Evolutionary conservation across 2,113 vertebrate species (phyloP).

Genomic region (Myrmecophaga tridactyla): DNA sequence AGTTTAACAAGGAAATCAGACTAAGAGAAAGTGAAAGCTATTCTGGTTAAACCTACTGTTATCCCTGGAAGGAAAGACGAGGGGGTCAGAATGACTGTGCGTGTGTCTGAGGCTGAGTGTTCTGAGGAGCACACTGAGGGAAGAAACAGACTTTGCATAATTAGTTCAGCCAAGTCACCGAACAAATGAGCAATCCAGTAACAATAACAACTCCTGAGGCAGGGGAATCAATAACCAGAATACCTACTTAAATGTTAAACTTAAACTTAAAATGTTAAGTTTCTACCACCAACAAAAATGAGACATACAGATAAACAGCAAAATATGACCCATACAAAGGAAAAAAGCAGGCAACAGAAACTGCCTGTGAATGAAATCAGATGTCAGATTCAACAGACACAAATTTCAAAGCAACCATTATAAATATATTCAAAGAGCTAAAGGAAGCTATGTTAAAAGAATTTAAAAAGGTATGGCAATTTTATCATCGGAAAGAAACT

Average conservation of each 20-base stretch:
- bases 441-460: neutral
- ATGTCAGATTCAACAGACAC: neutral
- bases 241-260: neutral
- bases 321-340: neutral
- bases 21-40: neutral
- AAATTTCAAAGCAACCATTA: neutral
- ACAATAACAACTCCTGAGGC: neutral
- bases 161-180: neutral
- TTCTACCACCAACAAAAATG: neutral
- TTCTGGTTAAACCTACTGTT: neutral
- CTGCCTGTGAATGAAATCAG: neutral
- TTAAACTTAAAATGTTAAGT: neutral
- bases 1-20: neutral
- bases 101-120: neutral
- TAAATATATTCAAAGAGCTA: constrained; percentile 1
- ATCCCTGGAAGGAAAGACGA: neutral
- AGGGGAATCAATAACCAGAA: neutral
- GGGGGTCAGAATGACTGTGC: neutral
- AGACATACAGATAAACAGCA: neutral
- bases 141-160: neutral
- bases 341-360: neutral
- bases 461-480: neutral
- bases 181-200: neutral
- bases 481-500: neutral
- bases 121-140: neutral